phyloP scores from a whole-genome alignment of 2,797 vertebrate species.

The Yasuhikotakia modesta region DNA sequence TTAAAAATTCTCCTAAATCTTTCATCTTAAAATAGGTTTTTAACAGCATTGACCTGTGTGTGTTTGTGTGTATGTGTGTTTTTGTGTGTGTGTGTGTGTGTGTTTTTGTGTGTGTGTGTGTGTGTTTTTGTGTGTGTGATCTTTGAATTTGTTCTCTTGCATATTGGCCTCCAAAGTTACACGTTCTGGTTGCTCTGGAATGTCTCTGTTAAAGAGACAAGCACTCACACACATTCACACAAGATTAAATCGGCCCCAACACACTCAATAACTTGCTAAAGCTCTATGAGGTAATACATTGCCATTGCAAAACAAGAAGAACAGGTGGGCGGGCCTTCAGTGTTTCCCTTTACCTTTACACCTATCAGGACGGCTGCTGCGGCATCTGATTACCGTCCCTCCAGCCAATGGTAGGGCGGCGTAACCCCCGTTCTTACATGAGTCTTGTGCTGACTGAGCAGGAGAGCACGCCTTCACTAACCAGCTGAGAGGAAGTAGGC shows the following conservation, averaged over 20 bases:
- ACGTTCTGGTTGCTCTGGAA: conserved; percentile 40
- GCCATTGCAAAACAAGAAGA: conserved; percentile 66
- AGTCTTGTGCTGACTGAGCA: conserved; percentile 80
- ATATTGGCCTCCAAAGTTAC: conserved; percentile 54
- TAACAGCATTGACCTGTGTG: not conserved
- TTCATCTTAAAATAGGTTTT: too few species aligned
- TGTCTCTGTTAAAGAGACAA: conserved; percentile 17
- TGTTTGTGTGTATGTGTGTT: not conserved
- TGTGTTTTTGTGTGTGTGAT: too few species aligned
- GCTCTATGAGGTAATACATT: conserved; percentile 43
- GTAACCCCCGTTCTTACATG: conserved; percentile 59
- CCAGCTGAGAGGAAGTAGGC: conserved; percentile 79
- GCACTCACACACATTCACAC: conserved; percentile 1
- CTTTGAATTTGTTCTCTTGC: not conserved
- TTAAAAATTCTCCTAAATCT: too few species aligned
- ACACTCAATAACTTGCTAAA: conserved; percentile 41
- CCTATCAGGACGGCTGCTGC: conserved; percentile 66
- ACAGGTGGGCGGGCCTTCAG: conserved; percentile 66
- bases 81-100: conserved; percentile 33
- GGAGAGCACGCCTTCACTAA: conserved; percentile 71
- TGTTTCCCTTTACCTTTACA: conserved; percentile 32
- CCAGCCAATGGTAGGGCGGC: conserved; percentile 67
- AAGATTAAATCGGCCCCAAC: not conserved
- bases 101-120: conserved; percentile 31
- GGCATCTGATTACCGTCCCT: conserved; percentile 64